Base-by-base conservation (phyloP, 1,140 invertebrate species). In the Microplitis mediator region DNA sequence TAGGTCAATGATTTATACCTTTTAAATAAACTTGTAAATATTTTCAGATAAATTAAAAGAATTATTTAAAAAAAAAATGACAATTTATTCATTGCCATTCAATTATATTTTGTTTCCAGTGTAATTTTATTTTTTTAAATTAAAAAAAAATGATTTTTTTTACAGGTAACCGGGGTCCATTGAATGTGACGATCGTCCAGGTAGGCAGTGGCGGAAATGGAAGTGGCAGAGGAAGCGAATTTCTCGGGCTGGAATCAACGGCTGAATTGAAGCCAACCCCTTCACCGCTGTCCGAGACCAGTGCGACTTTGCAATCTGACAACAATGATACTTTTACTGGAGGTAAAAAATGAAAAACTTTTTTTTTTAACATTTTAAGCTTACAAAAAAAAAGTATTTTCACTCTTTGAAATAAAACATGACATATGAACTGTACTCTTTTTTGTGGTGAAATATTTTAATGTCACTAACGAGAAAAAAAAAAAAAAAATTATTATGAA, bases 151-250 rank as follows among this genome's bases (percentile, higher is more conserved):
- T 54, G 23, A 23, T 14, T 66, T 14, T 73, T 82, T 78, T 76
- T 74, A 65, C 73, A 85, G 84, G 83, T 85, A 84, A 85, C 82
- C 82, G 84, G 74, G 79, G 82, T 78, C 79, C 84, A 70, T 76
- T 85, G 74, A 85, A 84, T 71, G 82, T 84, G 36, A 85, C 84
- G 54, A 85, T 85, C 73, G 82, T 84, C 65, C 83, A 83, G 62
- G 80, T 85, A 50, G 82, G 84, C 39, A 45, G 39, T n/a, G 77
- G 76, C 73, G 78, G 77, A 68, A 79, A 71, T 73, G 76, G 78
- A 74, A 77, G 76, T 65, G 77, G 80, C 68, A 76, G 71, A 54
- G 78, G 79, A 71, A 80, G 74, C 75, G 82, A 84, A 76, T 80
- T 82, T 76, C 75, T 82, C 73, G 80, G 79, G 72, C 77, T 84